Evolutionary conservation across 2,888 invertebrate genomes (phyloP).

Genomic region (Polydrusus pterygomalis): DNA sequence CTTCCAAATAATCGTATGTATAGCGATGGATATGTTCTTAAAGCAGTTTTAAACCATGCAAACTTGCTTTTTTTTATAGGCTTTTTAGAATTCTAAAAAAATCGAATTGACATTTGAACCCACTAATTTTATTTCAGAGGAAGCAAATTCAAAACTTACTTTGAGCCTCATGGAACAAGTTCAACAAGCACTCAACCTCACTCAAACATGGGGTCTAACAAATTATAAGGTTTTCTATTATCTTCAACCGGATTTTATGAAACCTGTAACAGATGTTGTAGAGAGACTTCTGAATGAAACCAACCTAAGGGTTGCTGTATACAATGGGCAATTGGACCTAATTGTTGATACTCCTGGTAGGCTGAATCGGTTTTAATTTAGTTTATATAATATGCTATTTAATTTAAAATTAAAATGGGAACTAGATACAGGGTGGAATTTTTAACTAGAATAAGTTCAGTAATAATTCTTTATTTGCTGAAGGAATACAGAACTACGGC

Average conservation of each 20-base stretch:
- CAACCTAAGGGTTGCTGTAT: slow-evolving; percentile 80
- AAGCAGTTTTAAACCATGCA: too few species aligned
- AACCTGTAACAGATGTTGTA: slow-evolving; percentile 83
- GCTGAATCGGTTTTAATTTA: neutral
- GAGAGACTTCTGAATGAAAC: slow-evolving; percentile 81
- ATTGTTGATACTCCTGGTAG: slow-evolving; percentile 87
- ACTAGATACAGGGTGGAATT: too few species aligned
- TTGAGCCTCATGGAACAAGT: slow-evolving; percentile 83
- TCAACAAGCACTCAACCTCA: slow-evolving; percentile 78
- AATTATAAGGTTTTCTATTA: slow-evolving; percentile 75
- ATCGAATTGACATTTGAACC: too few species aligned
- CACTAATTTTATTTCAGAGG: too few species aligned
- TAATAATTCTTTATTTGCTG: too few species aligned
- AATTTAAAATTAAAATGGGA: neutral
- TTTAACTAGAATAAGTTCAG: too few species aligned
- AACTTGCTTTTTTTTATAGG: too few species aligned
- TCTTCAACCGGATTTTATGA: slow-evolving; percentile 79
- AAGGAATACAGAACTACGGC: too few species aligned
- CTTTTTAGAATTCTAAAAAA: too few species aligned
- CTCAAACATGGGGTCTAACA: slow-evolving; percentile 80
- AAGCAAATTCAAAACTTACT: slow-evolving; percentile 60
- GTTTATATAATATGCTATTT: too few species aligned
- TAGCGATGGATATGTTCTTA: too few species aligned
- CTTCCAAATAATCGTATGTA: neutral
- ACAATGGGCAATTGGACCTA: slow-evolving; percentile 88